These are phyloP conservation scores for Tyto alba DNA, from an alignment of 2,113 vertebrate genomes.

Conservation along the genomic window DNA sequence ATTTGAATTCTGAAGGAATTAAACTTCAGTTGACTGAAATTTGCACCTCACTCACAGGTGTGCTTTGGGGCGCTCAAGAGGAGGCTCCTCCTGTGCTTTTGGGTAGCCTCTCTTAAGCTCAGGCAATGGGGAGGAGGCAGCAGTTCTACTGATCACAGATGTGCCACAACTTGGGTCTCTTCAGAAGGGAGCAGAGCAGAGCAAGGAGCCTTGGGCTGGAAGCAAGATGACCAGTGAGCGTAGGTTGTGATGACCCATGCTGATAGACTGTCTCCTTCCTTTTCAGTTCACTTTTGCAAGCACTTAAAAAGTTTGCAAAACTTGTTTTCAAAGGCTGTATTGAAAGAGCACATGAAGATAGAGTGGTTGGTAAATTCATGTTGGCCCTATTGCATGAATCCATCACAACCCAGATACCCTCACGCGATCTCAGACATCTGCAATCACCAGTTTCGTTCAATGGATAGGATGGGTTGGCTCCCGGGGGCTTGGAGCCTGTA, in stretches of 20 bases:
- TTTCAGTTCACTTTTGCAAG: not conserved
- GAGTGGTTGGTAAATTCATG: not conserved
- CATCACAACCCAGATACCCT: not conserved
- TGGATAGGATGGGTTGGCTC: not conserved
- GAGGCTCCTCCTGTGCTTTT: not conserved
- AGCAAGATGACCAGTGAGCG: fast-evolving
- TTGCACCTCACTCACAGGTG: not conserved
- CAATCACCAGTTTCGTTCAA: not conserved
- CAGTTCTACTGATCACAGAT: not conserved
- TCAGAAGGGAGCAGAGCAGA: not conserved
- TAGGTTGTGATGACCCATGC: not conserved
- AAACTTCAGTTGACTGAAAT: not conserved
- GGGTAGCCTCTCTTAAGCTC: not conserved
- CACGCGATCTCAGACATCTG: not conserved
- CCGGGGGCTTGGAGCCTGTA: not conserved
- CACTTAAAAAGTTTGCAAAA: no score
- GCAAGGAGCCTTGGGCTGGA: not conserved
- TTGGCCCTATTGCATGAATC: not conserved
- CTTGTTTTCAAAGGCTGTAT: no score
- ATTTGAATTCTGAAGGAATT: not conserved
- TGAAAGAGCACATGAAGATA: not conserved
- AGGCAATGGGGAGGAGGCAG: not conserved
- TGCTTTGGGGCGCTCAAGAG: not conserved
- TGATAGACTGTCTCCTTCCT: not conserved
- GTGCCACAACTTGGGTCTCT: not conserved